phyloP scores from a whole-genome alignment of 2,888 invertebrate genomes.

The Sipha maydis region DNA sequence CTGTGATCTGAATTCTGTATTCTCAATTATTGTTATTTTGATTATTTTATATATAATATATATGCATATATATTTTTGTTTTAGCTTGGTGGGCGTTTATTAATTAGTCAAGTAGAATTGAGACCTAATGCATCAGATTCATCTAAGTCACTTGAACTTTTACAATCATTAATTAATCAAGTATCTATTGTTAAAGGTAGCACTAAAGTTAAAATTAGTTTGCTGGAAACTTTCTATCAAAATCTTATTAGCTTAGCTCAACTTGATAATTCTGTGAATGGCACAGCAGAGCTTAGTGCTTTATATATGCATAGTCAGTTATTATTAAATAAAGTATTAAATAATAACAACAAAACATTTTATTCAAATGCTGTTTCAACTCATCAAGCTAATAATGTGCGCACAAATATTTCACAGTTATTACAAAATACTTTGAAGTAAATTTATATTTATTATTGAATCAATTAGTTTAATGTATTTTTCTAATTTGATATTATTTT shows the following conservation, averaged over 20 bases:
- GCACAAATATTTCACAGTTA: conserved; percentile 69
- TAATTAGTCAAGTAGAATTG: conserved; percentile 40
- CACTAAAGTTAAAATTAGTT: conserved; percentile 71
- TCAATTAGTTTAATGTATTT: neutral
- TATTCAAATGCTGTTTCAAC: conserved; percentile 68
- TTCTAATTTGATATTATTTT: conserved; percentile 59
- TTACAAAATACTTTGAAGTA: conserved; percentile 70
- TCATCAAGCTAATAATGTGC: conserved; percentile 68
- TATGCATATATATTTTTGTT: neutral
- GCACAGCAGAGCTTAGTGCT: conserved; percentile 78
- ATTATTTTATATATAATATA: neutral
- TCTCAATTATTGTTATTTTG: no score
- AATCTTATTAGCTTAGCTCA: conserved; percentile 74
- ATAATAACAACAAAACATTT: conserved; percentile 67
- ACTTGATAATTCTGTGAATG: conserved; percentile 67
- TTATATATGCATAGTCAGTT: conserved; percentile 77
- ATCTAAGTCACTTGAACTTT: conserved; percentile 53
- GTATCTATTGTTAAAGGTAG: conserved; percentile 63
- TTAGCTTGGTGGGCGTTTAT: conserved; percentile 53
- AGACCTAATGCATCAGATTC: conserved; percentile 39
- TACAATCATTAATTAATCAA: conserved; percentile 51
- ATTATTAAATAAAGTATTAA: conserved; percentile 70
- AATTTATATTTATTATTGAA: conserved; percentile 63
- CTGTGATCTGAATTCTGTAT: no score
- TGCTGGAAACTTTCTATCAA: conserved; percentile 74